Base-by-base conservation (phyloP, 1,140 invertebrate genomes). In the Pseudomyrmex cubaensis region DNA sequence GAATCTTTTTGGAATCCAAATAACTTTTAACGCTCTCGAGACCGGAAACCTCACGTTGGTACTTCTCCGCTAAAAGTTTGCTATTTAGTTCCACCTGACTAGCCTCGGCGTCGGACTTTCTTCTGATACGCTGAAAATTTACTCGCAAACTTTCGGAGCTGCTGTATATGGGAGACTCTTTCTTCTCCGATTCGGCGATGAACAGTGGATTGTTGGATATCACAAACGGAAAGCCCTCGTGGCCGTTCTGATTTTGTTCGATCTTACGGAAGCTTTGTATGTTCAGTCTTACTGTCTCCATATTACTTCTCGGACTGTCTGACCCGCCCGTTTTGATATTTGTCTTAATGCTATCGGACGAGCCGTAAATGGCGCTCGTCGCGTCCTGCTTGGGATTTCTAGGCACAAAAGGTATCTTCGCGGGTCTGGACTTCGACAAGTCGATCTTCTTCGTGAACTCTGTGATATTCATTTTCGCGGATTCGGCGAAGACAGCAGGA, bases 151-250 rank as follows among this genome's bases (percentile, higher is more conserved):
- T 93, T 46, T 93, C 93, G 0, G 92, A 92, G 3, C 92, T 92
- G 48, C 91, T 92, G 46, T 92, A 90, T 17, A 92, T 86, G 0
- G 92, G 89, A 0, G 92, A 92, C 22, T 93, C 91, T 7, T 92
- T 90, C 10, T 92, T 92, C 2, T 92, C 87, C 0, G 89, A 61
- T 1, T 93, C 93, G 0, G 91, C 86, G 0, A 91, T 89, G 64
- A 94, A 94, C 2, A 94, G 20, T 0, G 93, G 93, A 84, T 94
- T 94, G 20, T 90, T 94, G 0, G 93, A 93, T 85, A 94, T 94
- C 0, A 93, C 90, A 25, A 91, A 94, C 0, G 93, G 93, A 64
- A 90, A 94, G 56, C 89, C 85, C 0, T 94, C 93, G 15, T 92
- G 92, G 1, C 90, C 90, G 59, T 94, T 93, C 72, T 93, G 91